Evolutionary conservation across 2,888 invertebrate genomes (phyloP).

Genomic region (Phymatocera aterrima): DNA sequence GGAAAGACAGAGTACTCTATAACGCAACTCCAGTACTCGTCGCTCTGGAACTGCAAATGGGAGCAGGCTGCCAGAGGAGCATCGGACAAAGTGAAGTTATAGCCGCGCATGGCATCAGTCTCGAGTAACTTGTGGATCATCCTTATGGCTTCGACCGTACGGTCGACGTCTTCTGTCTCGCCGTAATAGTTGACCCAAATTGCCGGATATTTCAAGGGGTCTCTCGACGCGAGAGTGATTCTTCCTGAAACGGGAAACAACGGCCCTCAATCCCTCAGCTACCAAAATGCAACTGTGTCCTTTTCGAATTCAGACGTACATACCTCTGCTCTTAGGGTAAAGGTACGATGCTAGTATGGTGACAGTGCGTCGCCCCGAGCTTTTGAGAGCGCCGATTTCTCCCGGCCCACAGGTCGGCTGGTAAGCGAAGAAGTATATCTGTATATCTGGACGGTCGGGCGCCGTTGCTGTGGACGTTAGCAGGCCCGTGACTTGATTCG

Average conservation of each 20-base stretch:
- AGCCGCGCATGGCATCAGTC: conserved; percentile 72
- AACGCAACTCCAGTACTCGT: conserved; percentile 86
- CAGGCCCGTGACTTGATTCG: conserved; percentile 74
- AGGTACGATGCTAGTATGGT: conserved; percentile 75
- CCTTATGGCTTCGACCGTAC: conserved; percentile 80
- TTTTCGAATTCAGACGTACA: background rate
- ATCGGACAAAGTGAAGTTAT: conserved; percentile 51
- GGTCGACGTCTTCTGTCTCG: conserved; percentile 80
- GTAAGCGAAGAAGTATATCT: conserved; percentile 82
- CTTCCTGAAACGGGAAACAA: conserved; percentile 64
- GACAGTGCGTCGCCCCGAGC: conserved; percentile 60
- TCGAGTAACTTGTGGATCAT: conserved; percentile 78
- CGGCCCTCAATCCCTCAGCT: background rate
- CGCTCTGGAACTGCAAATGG: conserved; percentile 68
- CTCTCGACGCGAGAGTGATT: conserved; percentile 79
- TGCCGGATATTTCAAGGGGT: conserved; percentile 82
- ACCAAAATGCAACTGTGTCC: background rate
- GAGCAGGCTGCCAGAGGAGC: conserved; percentile 54
- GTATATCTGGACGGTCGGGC: conserved; percentile 80
- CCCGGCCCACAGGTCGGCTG: conserved; percentile 79
- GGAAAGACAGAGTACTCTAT: conserved; percentile 83
- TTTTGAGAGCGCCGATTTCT: conserved; percentile 70
- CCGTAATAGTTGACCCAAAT: conserved; percentile 87
- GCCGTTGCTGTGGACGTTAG: conserved; percentile 79
- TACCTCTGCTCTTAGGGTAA: conserved; percentile 81